Conservation (phyloP, 1,140 invertebrate genomes). For the Mamestra configurata region DNA sequence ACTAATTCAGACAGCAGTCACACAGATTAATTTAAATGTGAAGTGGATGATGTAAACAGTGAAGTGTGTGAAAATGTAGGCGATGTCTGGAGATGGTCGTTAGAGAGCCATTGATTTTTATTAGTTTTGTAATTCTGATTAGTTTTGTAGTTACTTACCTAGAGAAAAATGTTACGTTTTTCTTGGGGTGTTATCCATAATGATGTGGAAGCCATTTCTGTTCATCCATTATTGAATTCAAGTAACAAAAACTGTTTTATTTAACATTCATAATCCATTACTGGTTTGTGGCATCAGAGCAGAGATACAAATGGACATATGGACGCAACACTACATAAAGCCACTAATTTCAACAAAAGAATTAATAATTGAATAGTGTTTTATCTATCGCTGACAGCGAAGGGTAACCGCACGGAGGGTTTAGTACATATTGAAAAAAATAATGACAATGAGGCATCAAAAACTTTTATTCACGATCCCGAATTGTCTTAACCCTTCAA, state of each 20-base stretch:
- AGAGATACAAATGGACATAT: background rate
- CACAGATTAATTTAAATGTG: conserved; percentile 40
- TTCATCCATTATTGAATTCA: background rate
- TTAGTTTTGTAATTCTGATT: background rate
- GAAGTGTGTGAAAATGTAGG: conserved; percentile 5
- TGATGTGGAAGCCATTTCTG: no score
- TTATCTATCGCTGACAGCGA: conserved; percentile 39
- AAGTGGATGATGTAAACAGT: conserved; percentile 29
- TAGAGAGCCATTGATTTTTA: background rate
- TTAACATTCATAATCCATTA: background rate
- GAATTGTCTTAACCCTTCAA: conserved; percentile 83
- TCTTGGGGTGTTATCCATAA: no score
- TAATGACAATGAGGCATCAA: conserved; percentile 72
- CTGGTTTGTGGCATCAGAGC: background rate
- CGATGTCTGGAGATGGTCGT: conserved; percentile 14
- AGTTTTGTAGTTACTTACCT: background rate
- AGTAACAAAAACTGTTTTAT: background rate
- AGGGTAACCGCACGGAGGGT: conserved; percentile 3
- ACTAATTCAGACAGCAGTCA: conserved; percentile 32
- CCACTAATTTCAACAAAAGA: conserved; percentile 41
- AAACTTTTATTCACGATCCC: conserved; percentile 74
- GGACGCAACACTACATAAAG: background rate
- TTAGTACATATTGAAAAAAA: conserved; percentile 40
- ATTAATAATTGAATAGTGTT: conserved; percentile 38
- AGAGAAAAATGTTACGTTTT: no score